Percentiles rank a stretch among this genome's conserved stretches.
These are phyloP conservation scores for Rhinichthys klamathensis DNA, from an alignment of 2,113 vertebrate species.

Conservation along the genomic window DNA sequence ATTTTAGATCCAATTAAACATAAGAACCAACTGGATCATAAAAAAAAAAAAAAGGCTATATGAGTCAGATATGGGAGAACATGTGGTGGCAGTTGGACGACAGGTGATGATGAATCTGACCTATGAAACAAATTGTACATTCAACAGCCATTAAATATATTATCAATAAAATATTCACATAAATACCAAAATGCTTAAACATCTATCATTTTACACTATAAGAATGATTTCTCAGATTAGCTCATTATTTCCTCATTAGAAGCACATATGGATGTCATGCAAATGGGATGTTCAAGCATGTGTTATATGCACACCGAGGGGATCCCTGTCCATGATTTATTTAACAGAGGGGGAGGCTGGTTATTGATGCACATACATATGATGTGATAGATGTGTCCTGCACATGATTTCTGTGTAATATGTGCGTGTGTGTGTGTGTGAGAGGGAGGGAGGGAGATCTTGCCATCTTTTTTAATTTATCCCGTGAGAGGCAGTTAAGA, in stretches of 20 bases:
- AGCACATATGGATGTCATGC: slow-evolving; percentile 26
- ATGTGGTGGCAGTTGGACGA: too few species aligned
- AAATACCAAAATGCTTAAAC: background rate
- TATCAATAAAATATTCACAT: background rate
- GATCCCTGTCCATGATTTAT: slow-evolving; percentile 55
- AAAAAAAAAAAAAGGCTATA: background rate
- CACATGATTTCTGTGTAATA: slow-evolving; percentile 1
- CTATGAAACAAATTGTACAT: background rate
- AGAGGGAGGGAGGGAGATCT: slow-evolving; percentile 11
- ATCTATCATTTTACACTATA: background rate
- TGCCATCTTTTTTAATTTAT: slow-evolving; percentile 50
- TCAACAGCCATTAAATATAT: background rate
- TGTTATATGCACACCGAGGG: slow-evolving; percentile 20
- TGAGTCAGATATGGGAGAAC: background rate
- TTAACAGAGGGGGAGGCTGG: slow-evolving; percentile 51
- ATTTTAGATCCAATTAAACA: slow-evolving; percentile 4
- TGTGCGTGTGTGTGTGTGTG: background rate
- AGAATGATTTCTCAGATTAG: background rate
- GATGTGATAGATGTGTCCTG: slow-evolving; percentile 23
- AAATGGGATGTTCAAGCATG: background rate
- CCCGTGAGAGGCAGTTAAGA: slow-evolving; percentile 16
- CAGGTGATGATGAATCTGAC: background rate
- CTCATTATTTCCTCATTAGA: slow-evolving; percentile 26
- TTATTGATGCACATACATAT: slow-evolving; percentile 34
- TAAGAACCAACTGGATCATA: background rate